Conservation (phyloP, 2,113 vertebrate genomes). For the Haemorhous mexicanus region DNA sequence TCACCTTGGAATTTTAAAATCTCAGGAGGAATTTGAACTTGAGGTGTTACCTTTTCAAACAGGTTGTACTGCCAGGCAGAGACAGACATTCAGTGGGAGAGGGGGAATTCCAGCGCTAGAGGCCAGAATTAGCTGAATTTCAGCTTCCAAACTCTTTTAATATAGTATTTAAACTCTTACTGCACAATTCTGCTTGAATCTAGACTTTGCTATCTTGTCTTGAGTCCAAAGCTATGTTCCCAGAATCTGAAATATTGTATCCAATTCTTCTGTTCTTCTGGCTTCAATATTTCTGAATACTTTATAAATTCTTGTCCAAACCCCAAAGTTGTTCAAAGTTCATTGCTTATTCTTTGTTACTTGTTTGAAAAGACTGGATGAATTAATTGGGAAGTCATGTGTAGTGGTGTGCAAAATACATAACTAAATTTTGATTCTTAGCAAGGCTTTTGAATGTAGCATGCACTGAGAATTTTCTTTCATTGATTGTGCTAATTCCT, state of each 20-base stretch:
- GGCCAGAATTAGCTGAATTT: not conserved
- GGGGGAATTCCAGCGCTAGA: not conserved
- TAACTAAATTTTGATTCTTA: not conserved
- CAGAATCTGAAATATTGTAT: not conserved
- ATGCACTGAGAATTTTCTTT: not conserved
- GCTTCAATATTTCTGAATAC: not conserved
- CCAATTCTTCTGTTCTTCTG: not conserved
- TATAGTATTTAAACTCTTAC: not conserved
- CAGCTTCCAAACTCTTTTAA: not conserved
- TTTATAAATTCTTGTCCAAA: not conserved
- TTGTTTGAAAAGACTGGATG: not conserved
- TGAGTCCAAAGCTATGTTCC: not conserved
- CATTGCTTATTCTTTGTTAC: not conserved
- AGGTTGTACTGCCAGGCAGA: not conserved
- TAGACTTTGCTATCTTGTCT: not conserved
- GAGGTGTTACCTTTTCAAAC: not conserved
- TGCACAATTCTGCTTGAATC: not conserved
- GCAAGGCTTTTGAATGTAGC: not conserved
- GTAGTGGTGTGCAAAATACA: not conserved
- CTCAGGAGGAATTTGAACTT: constrained; percentile 41
- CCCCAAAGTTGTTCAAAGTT: not conserved
- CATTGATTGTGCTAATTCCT: not conserved
- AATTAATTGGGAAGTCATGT: not conserved
- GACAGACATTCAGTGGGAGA: not conserved
- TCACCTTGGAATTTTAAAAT: constrained; percentile 51